Conservation (phyloP, 2,888 invertebrate genomes). For the Bedellia somnulentella region DNA sequence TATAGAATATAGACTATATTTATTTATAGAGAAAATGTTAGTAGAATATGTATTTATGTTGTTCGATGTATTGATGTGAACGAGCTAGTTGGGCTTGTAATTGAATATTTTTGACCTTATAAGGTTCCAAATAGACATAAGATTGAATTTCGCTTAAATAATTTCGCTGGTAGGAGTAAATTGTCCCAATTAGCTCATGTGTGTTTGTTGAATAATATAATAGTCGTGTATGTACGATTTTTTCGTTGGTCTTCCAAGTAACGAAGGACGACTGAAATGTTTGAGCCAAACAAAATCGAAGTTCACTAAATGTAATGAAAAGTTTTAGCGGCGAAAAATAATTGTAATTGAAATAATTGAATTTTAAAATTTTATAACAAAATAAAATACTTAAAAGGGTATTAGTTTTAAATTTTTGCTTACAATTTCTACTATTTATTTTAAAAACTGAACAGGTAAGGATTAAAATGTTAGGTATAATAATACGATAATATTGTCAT, state of each 20-base stretch:
- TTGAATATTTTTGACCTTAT: neutral
- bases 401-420: slow-evolving; percentile 21
- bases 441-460: too few species aligned
- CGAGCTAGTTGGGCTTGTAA: neutral
- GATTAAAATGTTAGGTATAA: too few species aligned
- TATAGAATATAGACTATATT: neutral
- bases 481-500: too few species aligned
- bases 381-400: slow-evolving; percentile 22
- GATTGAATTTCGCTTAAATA: neutral
- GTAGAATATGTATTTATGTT: too few species aligned
- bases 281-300: slow-evolving; percentile 32
- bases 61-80: neutral
- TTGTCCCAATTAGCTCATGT: too few species aligned
- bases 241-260: slow-evolving; percentile 44
- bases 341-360: slow-evolving; percentile 15
- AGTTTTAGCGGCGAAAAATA: slow-evolving; percentile 20
- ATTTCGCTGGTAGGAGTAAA: neutral
- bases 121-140: neutral
- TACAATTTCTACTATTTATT: slow-evolving; percentile 27
- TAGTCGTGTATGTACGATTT: slow-evolving; percentile 6
- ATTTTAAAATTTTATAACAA: slow-evolving; percentile 5
- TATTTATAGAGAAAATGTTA: neutral
- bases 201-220: too few species aligned
- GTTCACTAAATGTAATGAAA: slow-evolving; percentile 29
- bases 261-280: slow-evolving; percentile 40